These are phyloP conservation scores for Halichoerus grypus DNA, from an alignment of 2,113 vertebrate species.

Conservation along the genomic window DNA sequence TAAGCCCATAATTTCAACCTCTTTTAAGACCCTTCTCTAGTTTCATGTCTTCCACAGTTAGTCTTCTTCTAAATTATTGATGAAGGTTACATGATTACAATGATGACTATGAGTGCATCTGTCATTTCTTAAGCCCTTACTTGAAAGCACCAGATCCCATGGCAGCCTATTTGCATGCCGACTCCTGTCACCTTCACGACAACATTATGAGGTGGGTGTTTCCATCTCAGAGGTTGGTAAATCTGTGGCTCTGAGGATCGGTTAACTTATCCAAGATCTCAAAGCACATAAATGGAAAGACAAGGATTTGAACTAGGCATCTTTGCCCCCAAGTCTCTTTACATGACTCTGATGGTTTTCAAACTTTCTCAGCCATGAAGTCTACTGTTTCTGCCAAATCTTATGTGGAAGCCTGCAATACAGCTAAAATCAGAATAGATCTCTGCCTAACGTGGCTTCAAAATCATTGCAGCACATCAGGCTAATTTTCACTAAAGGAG, in stretches of 20 bases:
- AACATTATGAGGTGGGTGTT: background rate
- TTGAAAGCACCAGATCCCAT: background rate
- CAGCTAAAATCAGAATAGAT: background rate
- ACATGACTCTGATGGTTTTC: background rate
- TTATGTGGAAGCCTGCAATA: background rate
- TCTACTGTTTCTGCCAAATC: background rate
- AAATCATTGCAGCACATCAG: background rate
- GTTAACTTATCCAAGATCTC: background rate
- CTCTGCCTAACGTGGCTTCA: background rate
- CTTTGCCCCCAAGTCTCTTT: background rate
- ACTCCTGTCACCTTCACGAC: background rate
- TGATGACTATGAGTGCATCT: background rate
- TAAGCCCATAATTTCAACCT: background rate
- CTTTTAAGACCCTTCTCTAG: background rate
- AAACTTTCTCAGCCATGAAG: background rate
- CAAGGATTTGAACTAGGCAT: background rate
- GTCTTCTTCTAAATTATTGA: conserved; percentile 7
- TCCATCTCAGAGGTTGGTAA: background rate
- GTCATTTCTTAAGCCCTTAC: background rate
- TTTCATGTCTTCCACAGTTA: background rate
- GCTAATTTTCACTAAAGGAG: background rate
- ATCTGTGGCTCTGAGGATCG: background rate
- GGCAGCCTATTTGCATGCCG: background rate
- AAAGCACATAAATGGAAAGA: background rate
- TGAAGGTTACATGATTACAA: background rate